Evolutionary conservation across 2,888 invertebrate genomes (phyloP).

Genomic region (Epirrhoe alternata): DNA sequence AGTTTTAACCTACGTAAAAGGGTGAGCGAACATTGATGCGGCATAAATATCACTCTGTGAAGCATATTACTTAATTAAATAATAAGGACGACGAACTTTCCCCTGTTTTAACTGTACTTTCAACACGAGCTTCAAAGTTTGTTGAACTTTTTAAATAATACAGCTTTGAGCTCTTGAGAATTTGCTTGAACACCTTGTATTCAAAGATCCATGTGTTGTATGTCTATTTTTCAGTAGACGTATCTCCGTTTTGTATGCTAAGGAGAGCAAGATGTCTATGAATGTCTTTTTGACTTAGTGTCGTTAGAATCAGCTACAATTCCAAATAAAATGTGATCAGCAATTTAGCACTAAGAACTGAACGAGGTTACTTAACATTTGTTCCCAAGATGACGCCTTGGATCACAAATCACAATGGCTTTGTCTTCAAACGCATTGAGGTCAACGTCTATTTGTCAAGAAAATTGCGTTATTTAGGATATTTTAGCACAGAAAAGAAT

Average conservation of each 20-base stretch:
- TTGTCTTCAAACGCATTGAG: neutral
- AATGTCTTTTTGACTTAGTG: neutral
- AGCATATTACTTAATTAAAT: slow-evolving; percentile 13
- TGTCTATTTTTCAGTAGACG: neutral
- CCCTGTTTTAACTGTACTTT: slow-evolving; percentile 22
- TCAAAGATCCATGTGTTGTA: neutral
- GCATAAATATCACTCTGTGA: slow-evolving; percentile 4
- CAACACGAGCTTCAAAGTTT: slow-evolving; percentile 26
- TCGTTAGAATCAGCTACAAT: too few species aligned
- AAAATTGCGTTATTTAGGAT: too few species aligned
- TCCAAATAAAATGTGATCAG: too few species aligned
- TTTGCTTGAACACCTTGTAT: neutral
- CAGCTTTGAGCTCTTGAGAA: slow-evolving; percentile 7
- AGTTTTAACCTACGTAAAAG: too few species aligned
- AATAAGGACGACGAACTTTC: slow-evolving; percentile 25
- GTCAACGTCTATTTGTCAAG: neutral
- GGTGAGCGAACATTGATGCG: neutral
- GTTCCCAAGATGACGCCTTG: neutral
- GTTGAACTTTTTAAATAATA: slow-evolving; percentile 28
- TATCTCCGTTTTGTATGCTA: neutral
- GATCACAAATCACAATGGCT: neutral
- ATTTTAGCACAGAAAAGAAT: too few species aligned
- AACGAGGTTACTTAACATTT: neutral
- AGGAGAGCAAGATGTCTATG: neutral
- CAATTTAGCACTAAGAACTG: neutral